Conservation (phyloP, 92 coral and sea anemone genomes). For the Parazoanthus swiftii region DNA sequence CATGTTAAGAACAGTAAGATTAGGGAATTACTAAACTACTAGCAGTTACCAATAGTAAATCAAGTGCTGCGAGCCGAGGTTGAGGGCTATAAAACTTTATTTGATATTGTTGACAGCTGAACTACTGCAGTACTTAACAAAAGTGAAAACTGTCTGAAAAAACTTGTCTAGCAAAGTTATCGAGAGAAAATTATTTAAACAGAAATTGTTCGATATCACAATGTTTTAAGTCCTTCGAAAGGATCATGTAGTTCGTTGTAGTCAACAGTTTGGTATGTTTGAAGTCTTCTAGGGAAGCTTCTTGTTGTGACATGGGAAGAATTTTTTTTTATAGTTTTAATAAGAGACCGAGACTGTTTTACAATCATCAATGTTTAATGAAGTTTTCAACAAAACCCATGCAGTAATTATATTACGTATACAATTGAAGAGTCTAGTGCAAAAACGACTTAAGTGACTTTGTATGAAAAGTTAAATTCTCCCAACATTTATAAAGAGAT, state of each 20-base stretch:
- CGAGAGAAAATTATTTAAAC: neutral
- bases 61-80: conserved; percentile 4
- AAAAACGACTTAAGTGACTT: too few relatives aligned
- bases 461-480: too few relatives aligned
- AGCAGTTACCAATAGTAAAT: conserved; percentile 12
- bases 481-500: too few relatives aligned
- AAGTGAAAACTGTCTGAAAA: neutral
- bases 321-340: neutral
- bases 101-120: neutral
- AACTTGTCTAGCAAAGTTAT: neutral
- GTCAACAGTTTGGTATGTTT: conserved; percentile 13
- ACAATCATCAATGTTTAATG: neutral
- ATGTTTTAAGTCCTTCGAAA: neutral
- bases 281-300: conserved; percentile 15
- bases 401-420: neutral
- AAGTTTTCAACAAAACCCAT: neutral
- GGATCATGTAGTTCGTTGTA: conserved; percentile 2
- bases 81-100: conserved; percentile 9
- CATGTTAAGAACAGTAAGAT: too few relatives aligned
- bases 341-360: conserved; percentile 12
- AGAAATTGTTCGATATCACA: conserved; percentile 8
- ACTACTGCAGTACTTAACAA: neutral
- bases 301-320: neutral
- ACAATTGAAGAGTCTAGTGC: neutral
- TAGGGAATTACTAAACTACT: neutral